Evolutionary conservation across 2,113 vertebrate species (phyloP), one percentile per base, ranked within the genome.

Genomic region (Anhinga anhinga): DNA sequence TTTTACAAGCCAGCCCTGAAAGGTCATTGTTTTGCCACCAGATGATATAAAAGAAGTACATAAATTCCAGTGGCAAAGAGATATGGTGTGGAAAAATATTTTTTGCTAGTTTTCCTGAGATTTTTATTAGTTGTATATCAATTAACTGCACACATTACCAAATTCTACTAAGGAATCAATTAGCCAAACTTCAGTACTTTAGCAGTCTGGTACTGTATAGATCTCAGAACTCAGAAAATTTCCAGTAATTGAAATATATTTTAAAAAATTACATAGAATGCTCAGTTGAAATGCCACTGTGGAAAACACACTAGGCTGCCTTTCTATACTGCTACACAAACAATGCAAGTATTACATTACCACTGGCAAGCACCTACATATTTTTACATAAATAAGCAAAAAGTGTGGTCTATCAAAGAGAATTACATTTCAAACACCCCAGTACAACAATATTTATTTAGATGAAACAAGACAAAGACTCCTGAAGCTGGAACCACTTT

Each of bases 311-410:
- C 1, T 3, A 3, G 10, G 9, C 58, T 42, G 10, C 7, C 15
- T 76, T 77, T 82, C 22, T 55, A 18, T 55, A n/a, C 22, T 45
- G 27, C 38, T 67, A 36, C 19, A 44, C 29, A 55, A 82, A 13
- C 19, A 13, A 34, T 18, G 6, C 1, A 1, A 56, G 15, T 50
- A 12, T n/a, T 44, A 32, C 4, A 17, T 61, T 38, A 73, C 9
- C 7, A 32, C 18, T 55, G 15, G 4, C 18, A 74, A 67, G 34
- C 10, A 63, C 17, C 14, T 29, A 9, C 0, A 3, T 2, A 0
- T 36, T 95, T 86, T 52, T 71, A 52, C 13, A 53, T 23, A 83
- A 87, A 61, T 47, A 87, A 78, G 15, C 16, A 73, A 78, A 93
- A 87, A 12, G 1, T 22, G 22, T 20, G 4, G 23, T 36, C 27